Evolutionary conservation across 2,797 vertebrate species (phyloP).

Genomic region (Liparis tanakae): DNA sequence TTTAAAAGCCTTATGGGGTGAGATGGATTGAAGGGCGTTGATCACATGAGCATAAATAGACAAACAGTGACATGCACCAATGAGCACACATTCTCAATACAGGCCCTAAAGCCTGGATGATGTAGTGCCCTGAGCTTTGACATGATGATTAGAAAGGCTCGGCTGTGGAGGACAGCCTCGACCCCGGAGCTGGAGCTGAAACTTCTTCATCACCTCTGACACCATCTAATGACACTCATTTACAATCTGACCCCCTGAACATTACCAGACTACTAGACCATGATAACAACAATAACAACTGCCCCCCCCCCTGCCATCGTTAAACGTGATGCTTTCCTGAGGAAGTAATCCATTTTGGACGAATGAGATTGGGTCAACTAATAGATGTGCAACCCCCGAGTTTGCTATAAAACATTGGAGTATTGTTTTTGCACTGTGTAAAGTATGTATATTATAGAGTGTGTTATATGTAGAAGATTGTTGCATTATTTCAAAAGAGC

Average conservation of each 20-base stretch:
- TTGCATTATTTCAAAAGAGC: slow-evolving; percentile 18
- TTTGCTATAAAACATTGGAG: not conserved
- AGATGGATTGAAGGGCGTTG: slow-evolving; percentile 29
- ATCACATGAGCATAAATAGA: slow-evolving; percentile 19
- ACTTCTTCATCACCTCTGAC: slow-evolving; percentile 81
- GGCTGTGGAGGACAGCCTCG: slow-evolving; percentile 63
- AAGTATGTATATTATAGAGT: not conserved
- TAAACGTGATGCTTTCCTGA: slow-evolving; percentile 25
- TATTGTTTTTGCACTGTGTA: not conserved
- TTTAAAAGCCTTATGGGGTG: slow-evolving; percentile 50
- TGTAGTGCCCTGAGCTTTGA: slow-evolving; percentile 59
- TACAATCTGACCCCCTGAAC: slow-evolving; percentile 73
- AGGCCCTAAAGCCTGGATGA: slow-evolving; percentile 62
- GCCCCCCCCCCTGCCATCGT: not conserved
- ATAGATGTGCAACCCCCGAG: not conserved
- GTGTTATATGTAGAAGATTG: slow-evolving; percentile 2
- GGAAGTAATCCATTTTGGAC: slow-evolving; percentile 5
- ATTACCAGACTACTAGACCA: slow-evolving; percentile 61
- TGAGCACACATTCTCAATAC: slow-evolving; percentile 11
- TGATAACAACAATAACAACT: slow-evolving; percentile 38
- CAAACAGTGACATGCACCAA: slow-evolving; percentile 25
- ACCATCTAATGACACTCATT: slow-evolving; percentile 80
- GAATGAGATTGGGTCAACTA: slow-evolving; percentile 2
- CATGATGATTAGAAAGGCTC: slow-evolving; percentile 73
- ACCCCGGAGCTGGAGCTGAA: slow-evolving; percentile 74